Evolutionary conservation across 2,888 invertebrate genomes (phyloP), one percentile per base, ranked within the genome.

Genomic region (Caenorhabditis parvicauda): DNA sequence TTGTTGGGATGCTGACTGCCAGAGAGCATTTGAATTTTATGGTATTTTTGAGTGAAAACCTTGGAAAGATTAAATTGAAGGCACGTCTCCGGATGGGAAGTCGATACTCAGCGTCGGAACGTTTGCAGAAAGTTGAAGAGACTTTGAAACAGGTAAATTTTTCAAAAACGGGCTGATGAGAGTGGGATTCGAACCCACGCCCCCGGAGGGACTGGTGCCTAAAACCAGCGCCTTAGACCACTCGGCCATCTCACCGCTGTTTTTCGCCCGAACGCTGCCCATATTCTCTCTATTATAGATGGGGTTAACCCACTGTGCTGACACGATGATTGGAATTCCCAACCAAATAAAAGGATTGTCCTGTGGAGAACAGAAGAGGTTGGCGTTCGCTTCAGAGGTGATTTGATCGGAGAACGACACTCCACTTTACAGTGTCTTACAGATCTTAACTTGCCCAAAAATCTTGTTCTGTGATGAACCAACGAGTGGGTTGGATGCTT

Each of bases 331-430:
- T 54, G 93, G 92, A 0, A 86, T 87, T 0, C 84, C 87, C 12
- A 70, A 69, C 46, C 88, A 88, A 38, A 87, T 88, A 21, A 91
- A 90, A 82, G 89, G 91, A 0, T 84, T 95, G 1, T 94, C 93
- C 0, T 93, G 94, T 0, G 95, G 95, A 0, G 95, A 95, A 81
- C 88, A 89, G 79, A 94, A 94, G 80, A 86, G 94, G 53, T 84
- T 95, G 21, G 89, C 93, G 0, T 93, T 95, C 81, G 95, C 93
- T 3, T 89, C 91, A 0, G 94, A 94, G 85, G 90, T 89, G 82
- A 75, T 1, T 17, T 12, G 17, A 4, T 6, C n/a, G n/a, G n/a
- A 28, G n/a, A n/a, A n/a, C n/a, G n/a, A n/a, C n/a, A n/a, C n/a
- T n/a, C n/a, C n/a, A n/a, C n/a, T n/a, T n/a, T 29, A 48, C 32